Percentiles rank a stretch among this genome's conserved stretches.
phyloP scores from a whole-genome alignment of 2,888 invertebrate species.

The Creontiades dilutus region DNA sequence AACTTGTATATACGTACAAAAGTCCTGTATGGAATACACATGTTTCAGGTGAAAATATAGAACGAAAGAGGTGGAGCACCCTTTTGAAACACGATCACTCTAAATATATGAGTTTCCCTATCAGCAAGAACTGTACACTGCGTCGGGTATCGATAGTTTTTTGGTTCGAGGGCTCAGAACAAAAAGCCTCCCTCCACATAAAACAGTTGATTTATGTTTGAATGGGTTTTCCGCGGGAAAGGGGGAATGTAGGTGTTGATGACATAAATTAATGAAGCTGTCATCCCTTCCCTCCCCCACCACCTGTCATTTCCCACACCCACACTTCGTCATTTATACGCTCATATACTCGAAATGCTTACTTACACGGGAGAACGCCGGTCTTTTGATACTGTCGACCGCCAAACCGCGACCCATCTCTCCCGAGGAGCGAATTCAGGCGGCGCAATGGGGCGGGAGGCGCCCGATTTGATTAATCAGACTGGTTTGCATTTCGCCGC shows the following conservation, averaged over 20 bases:
- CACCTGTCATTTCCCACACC: background rate
- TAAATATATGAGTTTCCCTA: no score
- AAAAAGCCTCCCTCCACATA: background rate
- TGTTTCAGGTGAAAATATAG: no score
- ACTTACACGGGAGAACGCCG: no score
- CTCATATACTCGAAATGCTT: no score
- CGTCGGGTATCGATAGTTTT: no score
- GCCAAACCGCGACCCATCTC: background rate
- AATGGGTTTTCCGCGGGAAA: constrained; percentile 13
- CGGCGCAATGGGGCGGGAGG: background rate
- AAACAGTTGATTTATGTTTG: constrained; percentile 11
- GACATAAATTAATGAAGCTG: constrained; percentile 41
- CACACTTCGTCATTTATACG: no score
- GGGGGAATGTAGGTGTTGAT: background rate
- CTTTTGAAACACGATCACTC: no score
- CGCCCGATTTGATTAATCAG: constrained; percentile 12
- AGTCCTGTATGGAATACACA: no score
- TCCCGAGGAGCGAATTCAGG: background rate
- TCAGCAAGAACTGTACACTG: no score
- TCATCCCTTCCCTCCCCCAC: background rate
- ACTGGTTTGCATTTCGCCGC: background rate
- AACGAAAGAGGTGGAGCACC: no score
- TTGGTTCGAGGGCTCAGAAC: background rate
- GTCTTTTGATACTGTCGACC: background rate
- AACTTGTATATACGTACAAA: no score